phyloP scores from a whole-genome alignment of 2,797 vertebrate genomes.

The Alouatta caraya region DNA sequence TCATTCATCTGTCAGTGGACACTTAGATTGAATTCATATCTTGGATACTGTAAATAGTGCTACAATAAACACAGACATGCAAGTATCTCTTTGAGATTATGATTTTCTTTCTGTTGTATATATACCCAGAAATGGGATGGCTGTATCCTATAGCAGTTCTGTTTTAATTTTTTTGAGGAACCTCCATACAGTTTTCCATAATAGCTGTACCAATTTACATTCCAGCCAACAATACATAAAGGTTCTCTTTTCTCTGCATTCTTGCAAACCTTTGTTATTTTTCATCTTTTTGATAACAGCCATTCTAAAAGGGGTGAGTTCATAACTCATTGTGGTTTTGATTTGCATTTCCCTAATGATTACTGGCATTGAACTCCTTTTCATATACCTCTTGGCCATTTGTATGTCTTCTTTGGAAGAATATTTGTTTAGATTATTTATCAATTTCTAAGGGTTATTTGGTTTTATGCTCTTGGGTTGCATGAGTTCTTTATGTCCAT shows the following conservation, averaged over 20 bases:
- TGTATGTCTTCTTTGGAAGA: background rate
- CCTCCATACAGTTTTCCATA: accelerated
- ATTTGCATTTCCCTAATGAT: background rate
- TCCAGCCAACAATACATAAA: too few relatives aligned
- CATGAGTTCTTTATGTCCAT: background rate
- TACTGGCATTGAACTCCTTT: background rate
- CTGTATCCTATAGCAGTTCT: background rate
- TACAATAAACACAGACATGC: background rate
- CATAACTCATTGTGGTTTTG: background rate
- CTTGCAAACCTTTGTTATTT: background rate
- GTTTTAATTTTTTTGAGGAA: background rate
- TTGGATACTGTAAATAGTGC: background rate
- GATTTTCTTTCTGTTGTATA: background rate
- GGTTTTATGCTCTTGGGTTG: background rate
- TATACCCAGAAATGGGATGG: background rate
- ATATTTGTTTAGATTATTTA: background rate
- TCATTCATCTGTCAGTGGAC: background rate
- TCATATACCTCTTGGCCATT: background rate
- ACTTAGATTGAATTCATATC: background rate
- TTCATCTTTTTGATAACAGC: background rate
- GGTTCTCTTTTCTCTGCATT: background rate
- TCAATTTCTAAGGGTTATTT: background rate
- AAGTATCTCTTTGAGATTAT: background rate
- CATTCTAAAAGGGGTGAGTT: background rate
- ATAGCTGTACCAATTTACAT: background rate